Conservation (phyloP, 2,888 invertebrate species). For the Luperina testacea region DNA sequence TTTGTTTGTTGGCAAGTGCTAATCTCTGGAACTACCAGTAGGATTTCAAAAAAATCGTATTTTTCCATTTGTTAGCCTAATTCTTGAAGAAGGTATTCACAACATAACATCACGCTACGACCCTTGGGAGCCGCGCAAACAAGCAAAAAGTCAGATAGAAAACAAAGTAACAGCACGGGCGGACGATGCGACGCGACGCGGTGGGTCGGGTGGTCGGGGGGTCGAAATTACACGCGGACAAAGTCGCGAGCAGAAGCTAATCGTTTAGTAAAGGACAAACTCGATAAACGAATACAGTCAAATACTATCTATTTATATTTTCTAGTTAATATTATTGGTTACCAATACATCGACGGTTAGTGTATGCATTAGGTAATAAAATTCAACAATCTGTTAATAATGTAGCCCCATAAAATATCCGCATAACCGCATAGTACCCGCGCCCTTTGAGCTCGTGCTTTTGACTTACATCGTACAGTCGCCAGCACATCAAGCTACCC, state of each 20-base stretch:
- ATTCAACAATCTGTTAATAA: conserved; percentile 19
- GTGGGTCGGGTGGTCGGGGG: background rate
- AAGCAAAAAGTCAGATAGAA: background rate
- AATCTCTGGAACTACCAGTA: background rate
- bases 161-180: background rate
- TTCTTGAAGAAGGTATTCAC: background rate
- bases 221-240: background rate
- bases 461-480: conserved; percentile 15
- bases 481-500: too few relatives aligned
- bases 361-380: background rate
- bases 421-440: background rate
- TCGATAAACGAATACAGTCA: background rate
- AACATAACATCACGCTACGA: background rate
- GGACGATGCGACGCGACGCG: background rate
- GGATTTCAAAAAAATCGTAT: background rate
- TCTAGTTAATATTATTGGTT: background rate
- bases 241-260: background rate
- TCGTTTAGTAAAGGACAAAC: background rate
- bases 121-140: background rate
- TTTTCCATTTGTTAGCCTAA: background rate
- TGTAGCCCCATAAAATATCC: too few relatives aligned
- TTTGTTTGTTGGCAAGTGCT: background rate
- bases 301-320: background rate
- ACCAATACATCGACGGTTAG: background rate
- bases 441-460: conserved; percentile 16